Base-by-base conservation (phyloP, 2,888 invertebrate species). In the Pristionchus maxplancki region DNA sequence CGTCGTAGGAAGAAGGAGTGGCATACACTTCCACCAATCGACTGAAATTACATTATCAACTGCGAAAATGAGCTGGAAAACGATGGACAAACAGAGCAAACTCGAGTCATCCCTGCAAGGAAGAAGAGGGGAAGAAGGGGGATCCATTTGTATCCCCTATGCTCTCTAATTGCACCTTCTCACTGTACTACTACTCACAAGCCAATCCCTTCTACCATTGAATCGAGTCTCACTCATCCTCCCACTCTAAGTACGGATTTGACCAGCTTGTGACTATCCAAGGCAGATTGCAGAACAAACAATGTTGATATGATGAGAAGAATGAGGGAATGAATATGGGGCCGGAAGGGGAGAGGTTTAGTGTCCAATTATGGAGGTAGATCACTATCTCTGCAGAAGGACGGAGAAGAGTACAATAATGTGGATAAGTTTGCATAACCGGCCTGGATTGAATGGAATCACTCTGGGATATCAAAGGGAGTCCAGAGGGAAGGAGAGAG, bases 341-440 rank as follows among this genome's bases (percentile, higher is more conserved):
- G 11, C 78, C 78, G 44, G 78, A 78, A 78, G 78, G 44, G 78
- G 44, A 44, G 34, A 28, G 78, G 44, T 78, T 78, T 44, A 48
- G 40, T 44, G 44, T 78, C 78, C 78, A 78, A 78, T 78, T 78
- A 78, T 78, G 28, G 78, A 40, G 74, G 24, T 15, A 74, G 78
- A 78, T 78, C 44, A 48, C 24, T 28, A 78, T 78, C 78, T 78
- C n/a, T n/a, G 5, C 15, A 11, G 37, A 37, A 3, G 28, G 78
- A 74, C 11, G 28, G 44, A 40, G 44, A 40, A 48, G 71, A 78
- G 78, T 78, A n/a, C 78, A 78, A 78, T 78, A 78, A 44, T 28
- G 78, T 78, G 78, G 78, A 78, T 78, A 78, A 78, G 78, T 78
- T 78, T 78, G 78, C 78, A 78, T 78, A 78, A 78, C 78, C 78